A percentile compares a stretch with the other conserved stretches of the same genome.
phyloP scores from a whole-genome alignment of 2,888 invertebrate species.

The Craniophora ligustri region DNA sequence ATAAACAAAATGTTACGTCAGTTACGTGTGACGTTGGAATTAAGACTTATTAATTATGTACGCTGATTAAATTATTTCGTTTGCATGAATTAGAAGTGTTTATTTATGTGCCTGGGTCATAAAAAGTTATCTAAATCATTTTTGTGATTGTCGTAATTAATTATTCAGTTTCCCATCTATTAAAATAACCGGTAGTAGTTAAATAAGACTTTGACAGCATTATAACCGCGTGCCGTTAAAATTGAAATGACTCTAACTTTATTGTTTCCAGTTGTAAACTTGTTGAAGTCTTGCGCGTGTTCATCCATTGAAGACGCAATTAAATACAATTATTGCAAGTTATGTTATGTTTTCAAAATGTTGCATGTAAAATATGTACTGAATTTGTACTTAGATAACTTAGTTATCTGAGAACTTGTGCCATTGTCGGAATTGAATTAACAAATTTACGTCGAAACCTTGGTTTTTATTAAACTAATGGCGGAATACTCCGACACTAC shows the following conservation, averaged over 20 bases:
- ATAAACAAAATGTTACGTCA: neutral
- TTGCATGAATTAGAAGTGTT: slow-evolving; percentile 8
- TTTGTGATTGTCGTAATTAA: neutral
- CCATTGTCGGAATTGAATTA: slow-evolving; percentile 34
- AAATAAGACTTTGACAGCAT: too few relatives aligned
- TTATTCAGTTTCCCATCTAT: too few relatives aligned
- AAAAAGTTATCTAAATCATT: neutral
- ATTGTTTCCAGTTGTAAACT: too few relatives aligned
- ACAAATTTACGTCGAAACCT: slow-evolving; percentile 13
- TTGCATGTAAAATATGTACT: slow-evolving; percentile 9
- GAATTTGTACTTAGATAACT: too few relatives aligned
- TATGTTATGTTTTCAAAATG: neutral
- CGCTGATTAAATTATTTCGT: slow-evolving; percentile 9
- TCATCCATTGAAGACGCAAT: too few relatives aligned
- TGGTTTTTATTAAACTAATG: slow-evolving; percentile 4
- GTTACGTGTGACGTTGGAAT: slow-evolving; percentile 10
- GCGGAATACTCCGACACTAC: too few relatives aligned
- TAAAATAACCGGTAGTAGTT: neutral
- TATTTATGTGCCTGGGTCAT: slow-evolving; percentile 3
- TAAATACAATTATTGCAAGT: neutral
- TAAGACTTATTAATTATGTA: slow-evolving; percentile 9
- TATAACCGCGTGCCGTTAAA: too few relatives aligned
- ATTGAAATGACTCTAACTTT: too few relatives aligned
- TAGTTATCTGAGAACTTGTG: slow-evolving; percentile 14
- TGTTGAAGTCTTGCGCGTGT: too few relatives aligned